phyloP scores from a whole-genome alignment of 2,113 vertebrate genomes.

The Lophotis ruficrista region DNA sequence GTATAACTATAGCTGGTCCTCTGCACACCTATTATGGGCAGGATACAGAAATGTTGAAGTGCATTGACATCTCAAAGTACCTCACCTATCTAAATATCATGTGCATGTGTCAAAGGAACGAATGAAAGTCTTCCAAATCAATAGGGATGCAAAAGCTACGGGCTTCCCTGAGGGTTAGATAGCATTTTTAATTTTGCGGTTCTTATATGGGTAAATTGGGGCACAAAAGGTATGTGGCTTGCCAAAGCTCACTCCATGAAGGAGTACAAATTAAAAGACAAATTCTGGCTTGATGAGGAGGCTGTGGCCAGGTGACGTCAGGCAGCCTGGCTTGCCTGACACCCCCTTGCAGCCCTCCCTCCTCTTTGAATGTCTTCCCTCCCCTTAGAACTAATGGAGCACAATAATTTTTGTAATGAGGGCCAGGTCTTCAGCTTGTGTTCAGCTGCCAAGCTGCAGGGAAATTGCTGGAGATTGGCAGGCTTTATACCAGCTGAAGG shows the following conservation, averaged over 20 bases:
- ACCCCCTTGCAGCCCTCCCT: neutral
- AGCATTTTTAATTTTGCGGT: rapidly evolving
- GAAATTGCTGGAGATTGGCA: neutral
- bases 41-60: neutral
- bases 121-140: neutral
- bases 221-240: neutral
- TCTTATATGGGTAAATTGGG: neutral
- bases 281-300: neutral
- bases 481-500: neutral
- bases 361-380: neutral
- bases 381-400: neutral
- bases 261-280: neutral
- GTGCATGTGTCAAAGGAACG: neutral
- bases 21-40: neutral
- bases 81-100: neutral
- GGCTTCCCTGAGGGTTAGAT: neutral
- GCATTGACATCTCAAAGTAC: neutral
- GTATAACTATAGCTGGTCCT: neutral
- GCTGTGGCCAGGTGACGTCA: neutral
- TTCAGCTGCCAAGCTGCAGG: neutral
- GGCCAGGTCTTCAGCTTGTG: neutral
- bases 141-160: neutral
- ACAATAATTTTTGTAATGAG: neutral
- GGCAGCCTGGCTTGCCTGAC: neutral
- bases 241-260: neutral